These are phyloP conservation scores for Campopleginae sp. DNA, from an alignment of 2,888 invertebrate genomes.

Conservation along the genomic window DNA sequence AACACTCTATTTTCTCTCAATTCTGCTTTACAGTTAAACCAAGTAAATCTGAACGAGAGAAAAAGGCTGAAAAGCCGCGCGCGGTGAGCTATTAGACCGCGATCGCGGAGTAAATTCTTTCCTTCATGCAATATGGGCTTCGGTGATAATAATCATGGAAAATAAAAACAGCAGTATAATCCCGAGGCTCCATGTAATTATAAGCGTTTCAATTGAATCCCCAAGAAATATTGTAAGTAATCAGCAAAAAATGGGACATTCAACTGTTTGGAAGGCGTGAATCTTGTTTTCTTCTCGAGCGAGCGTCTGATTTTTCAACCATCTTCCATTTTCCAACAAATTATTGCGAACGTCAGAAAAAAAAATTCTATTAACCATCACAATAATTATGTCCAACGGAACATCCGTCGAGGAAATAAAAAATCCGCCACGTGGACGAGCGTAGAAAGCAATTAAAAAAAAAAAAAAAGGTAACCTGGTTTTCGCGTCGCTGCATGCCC, in stretches of 20 bases:
- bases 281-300: not conserved
- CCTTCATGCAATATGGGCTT: not conserved
- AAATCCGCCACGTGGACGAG: not conserved
- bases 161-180: not conserved
- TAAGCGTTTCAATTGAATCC: not conserved
- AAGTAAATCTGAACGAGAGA: not conserved
- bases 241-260: not conserved
- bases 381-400: not conserved
- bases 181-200: not conserved
- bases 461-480: constrained; percentile 27
- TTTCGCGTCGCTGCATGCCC: constrained; percentile 9
- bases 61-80: constrained; percentile 22
- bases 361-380: not conserved
- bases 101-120: constrained; percentile 4
- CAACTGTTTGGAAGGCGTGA: not conserved
- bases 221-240: not conserved
- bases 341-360: not conserved
- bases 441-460: constrained; percentile 9
- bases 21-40: not conserved
- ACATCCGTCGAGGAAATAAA: not conserved
- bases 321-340: not conserved
- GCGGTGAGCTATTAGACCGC: constrained; percentile 31
- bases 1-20: constrained; percentile 42
- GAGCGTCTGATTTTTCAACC: not conserved
- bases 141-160: not conserved